Base-by-base conservation (phyloP, 2,888 invertebrate species). In the Prionchulus punctatus region DNA sequence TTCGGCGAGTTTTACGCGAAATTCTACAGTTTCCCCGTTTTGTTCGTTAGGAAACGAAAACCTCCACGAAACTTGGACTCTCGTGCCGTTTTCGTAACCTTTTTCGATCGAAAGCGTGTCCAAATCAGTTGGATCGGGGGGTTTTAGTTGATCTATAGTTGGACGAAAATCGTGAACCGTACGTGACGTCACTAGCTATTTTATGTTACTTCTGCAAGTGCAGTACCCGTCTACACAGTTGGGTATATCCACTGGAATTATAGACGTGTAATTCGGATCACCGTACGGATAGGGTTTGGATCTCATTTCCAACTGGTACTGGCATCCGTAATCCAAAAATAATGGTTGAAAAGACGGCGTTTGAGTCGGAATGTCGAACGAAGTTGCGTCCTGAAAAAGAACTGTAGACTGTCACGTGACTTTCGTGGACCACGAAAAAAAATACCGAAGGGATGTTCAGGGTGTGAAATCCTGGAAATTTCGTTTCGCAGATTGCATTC, bases 221-320 rank as follows among this genome's bases (percentile, higher is more conserved):
- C 65, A 65, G 54, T 61, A 65, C 26, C 61, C 61, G 3, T 60
- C 60, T 18, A 65, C 60, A 47, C 65, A 65, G 7, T 60, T 59
- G 1, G 63, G 63, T 43, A 65, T 63, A 0, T 60, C 61, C 58
- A 63, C 59, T 7, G 56, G 23, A 1, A 30, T 26, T 2, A 30
- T 21, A 15, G 15, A 15, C 28, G 59, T 59, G 42, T 59, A 62
- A 26, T 57, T 56, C 18, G 58, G 55, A 43, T 63, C 62, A 7
- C 58, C 60, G 2, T 60, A 62, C 26, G 63, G 63, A 59, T 65
- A 64, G 15, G 65, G 65, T 54, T 59, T 63, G 1, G 65, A 63
- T 27, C 60, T 61, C 52, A 53, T 27, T 27, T 53, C 53, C 7
- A 43, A 7, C 25, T 27, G 4, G 26, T 53, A 53, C 12, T 27